Percentiles rank a stretch among this genome's conserved stretches.
These are phyloP conservation scores for Mylabris phalerata DNA, from an alignment of 1,140 invertebrate genomes.

Conservation along the genomic window DNA sequence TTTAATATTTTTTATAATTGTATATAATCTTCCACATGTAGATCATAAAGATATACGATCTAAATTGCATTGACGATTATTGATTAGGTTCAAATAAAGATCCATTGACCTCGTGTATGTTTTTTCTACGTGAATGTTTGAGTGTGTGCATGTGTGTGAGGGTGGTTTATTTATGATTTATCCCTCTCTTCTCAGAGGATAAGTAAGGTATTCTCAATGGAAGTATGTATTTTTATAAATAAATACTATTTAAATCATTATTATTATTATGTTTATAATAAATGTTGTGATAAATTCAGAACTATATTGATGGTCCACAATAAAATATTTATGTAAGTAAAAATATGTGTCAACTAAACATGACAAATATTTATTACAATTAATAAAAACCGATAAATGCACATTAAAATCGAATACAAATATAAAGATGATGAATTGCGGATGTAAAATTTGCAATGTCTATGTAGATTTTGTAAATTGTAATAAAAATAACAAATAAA, in stretches of 20 bases:
- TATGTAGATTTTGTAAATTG: slow-evolving; percentile 21
- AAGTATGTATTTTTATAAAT: no score
- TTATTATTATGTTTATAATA: slow-evolving; percentile 6
- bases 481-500: slow-evolving; percentile 12
- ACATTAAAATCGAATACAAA: neutral
- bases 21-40: no score
- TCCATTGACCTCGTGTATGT: no score
- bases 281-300: slow-evolving; percentile 9
- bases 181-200: no score
- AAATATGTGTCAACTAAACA: neutral
- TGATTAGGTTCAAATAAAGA: no score
- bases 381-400: neutral
- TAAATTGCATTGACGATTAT: no score
- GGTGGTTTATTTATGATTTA: slow-evolving; percentile 4
- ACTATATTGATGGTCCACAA: neutral
- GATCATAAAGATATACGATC: no score
- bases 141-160: neutral
- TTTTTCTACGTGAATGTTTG: neutral
- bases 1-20: neutral
- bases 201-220: no score
- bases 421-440: neutral
- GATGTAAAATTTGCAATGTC: slow-evolving; percentile 1
- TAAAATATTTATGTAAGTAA: neutral
- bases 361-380: neutral
- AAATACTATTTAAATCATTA: no score